Evolutionary conservation across 2,113 vertebrate genomes (phyloP), one percentile per base, ranked within the genome.

Genomic region (Pipra filicauda): DNA sequence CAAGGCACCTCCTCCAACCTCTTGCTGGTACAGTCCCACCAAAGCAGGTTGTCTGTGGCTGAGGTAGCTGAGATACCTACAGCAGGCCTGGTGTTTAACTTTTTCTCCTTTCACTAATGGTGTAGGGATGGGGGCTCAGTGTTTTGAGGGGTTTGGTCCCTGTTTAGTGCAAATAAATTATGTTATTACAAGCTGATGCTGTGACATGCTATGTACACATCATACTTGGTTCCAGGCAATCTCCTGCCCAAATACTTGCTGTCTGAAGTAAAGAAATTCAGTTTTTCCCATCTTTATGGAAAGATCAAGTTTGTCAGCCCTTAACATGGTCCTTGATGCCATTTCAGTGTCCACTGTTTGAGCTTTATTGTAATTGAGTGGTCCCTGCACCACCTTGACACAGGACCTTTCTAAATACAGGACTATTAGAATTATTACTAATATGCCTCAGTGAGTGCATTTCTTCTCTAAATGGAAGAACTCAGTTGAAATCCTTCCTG

Each of bases 391-490:
- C 54, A 57, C 80, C 62, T 78, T 66, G 75, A 80, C 84, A 79
- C 1, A 61, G 67, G 59, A 74, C 26, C 74, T 77, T 94, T 77
- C 78, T 91, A 67, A 96, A 91, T 37, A 48, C 57, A 80, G 79
- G 19, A 71, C 78, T 74, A 7, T 51, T 33, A 70, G 64, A 86
- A 59, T 46, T 31, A 37, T 76, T 91, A 72, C 66, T 87, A 83
- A n/a, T 80, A 67, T 59, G 69, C 71, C 72, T 93, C 75, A 83
- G 75, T 66, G 93, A 95, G 57, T 59, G 51, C 74, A 27, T 83
- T 95, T 85, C 91, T 95, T 74, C 84, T 57, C 88, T 77, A 72
- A 91, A 77, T 88, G 77, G 84, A 91, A 65, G 52, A 88, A 90
- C 48, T 80, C 35, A 0, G 8, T 4, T 88, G 82, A 95, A 85